Evolutionary conservation across 2,888 invertebrate genomes (phyloP).

Genomic region (Laspeyria flexula): DNA sequence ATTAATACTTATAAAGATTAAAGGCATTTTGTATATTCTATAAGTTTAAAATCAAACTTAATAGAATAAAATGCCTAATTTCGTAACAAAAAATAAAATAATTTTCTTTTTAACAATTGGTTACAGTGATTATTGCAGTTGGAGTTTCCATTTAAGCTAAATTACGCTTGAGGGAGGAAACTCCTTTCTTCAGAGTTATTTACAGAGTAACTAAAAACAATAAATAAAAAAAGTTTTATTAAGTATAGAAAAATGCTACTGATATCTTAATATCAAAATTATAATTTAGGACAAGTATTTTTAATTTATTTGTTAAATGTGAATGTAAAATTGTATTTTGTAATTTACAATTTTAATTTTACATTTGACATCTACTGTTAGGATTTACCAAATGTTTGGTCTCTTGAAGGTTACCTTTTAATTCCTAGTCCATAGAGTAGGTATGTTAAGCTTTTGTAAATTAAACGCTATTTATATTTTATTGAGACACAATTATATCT

Average conservation of each 20-base stretch:
- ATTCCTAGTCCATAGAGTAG: conserved; percentile 77
- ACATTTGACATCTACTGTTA: conserved; percentile 29
- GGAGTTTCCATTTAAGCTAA: no score
- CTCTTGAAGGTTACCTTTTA: conserved; percentile 72
- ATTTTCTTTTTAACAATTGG: no score
- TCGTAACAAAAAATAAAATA: conserved; percentile 24
- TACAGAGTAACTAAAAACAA: no score
- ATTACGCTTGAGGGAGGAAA: no score
- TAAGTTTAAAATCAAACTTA: conserved; percentile 34
- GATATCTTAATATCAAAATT: conserved; percentile 36
- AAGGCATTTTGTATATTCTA: no score
- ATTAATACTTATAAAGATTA: no score
- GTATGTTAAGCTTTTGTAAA: conserved; percentile 72
- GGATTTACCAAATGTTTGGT: conserved; percentile 51
- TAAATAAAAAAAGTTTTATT: conserved; percentile 37
- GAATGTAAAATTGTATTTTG: conserved; percentile 22
- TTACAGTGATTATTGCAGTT: no score
- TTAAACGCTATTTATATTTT: conserved; percentile 46
- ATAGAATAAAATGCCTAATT: conserved; percentile 18
- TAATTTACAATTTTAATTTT: conserved; percentile 9
- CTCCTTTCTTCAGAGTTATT: no score
- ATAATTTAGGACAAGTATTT: conserved; percentile 25
- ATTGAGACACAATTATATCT: conserved; percentile 29
- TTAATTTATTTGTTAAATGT: conserved; percentile 18
- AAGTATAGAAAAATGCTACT: conserved; percentile 37